Percentiles rank a stretch among this genome's conserved stretches.
Evolutionary conservation across 2,888 invertebrate species (phyloP).

Genomic region (Colostygia pectinataria): DNA sequence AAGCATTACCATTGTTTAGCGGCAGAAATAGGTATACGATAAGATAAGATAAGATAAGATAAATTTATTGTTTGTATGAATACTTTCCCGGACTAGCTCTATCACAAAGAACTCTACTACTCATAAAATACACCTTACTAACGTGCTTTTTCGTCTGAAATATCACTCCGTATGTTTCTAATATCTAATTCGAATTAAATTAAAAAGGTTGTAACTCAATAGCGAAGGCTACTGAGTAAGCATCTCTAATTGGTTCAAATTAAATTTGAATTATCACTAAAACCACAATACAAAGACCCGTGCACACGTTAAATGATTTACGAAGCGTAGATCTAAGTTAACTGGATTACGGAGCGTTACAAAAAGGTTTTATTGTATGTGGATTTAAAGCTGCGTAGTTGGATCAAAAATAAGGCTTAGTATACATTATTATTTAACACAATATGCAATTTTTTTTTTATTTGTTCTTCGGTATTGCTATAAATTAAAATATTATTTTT

Average conservation of each 20-base stretch:
- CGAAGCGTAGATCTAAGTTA: slow-evolving; percentile 18
- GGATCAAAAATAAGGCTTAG: background rate
- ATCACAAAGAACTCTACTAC: too few relatives aligned
- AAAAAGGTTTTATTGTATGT: slow-evolving; percentile 12
- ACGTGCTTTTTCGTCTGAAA: background rate
- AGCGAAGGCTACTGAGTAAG: slow-evolving; percentile 69
- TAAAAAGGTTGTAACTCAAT: slow-evolving; percentile 55
- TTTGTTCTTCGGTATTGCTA: too few relatives aligned
- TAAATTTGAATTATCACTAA: slow-evolving; percentile 67
- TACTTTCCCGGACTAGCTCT: too few relatives aligned
- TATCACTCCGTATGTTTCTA: slow-evolving; percentile 40
- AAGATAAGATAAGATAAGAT: too few relatives aligned
- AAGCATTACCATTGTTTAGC: too few relatives aligned
- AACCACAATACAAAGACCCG: slow-evolving; percentile 44
- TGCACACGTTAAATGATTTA: slow-evolving; percentile 7
- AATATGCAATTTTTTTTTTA: too few relatives aligned
- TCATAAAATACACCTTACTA: too few relatives aligned
- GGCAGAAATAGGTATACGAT: too few relatives aligned
- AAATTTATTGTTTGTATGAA: too few relatives aligned
- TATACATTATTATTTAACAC: too few relatives aligned
- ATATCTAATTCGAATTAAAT: slow-evolving; percentile 38
- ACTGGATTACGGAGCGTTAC: slow-evolving; percentile 26
- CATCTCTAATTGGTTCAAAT: slow-evolving; percentile 80
- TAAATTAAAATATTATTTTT: too few relatives aligned
- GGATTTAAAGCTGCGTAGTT: slow-evolving; percentile 9